Evolutionary conservation across 2,888 invertebrate species (phyloP).

Genomic region (Athripsodes cinereus): DNA sequence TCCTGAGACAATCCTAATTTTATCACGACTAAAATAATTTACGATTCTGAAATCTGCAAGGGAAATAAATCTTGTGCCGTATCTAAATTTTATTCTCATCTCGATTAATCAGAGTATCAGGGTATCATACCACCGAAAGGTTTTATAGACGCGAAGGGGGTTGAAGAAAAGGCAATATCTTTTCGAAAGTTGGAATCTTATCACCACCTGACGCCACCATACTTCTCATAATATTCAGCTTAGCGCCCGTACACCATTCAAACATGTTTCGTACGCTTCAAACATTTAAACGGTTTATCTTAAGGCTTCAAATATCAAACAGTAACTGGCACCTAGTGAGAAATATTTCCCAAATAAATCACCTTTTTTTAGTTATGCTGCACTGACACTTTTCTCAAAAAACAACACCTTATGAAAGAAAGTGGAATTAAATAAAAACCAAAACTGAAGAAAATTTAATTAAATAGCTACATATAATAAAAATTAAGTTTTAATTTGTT

Average conservation of each 20-base stretch:
- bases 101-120: constrained; percentile 9
- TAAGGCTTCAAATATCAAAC: no score
- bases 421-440: no score
- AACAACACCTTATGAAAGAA: no score
- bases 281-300: not conserved
- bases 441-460: no score
- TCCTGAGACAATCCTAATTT: no score
- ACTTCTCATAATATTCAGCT: constrained; percentile 55
- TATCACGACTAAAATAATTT: not conserved
- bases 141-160: constrained; percentile 9
- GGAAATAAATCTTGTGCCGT: not conserved
- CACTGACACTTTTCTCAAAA: no score
- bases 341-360: no score
- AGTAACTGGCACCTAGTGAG: no score
- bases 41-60: not conserved
- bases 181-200: constrained; percentile 43
- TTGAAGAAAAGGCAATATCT: constrained; percentile 20
- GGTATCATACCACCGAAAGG: constrained; percentile 8
- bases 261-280: constrained; percentile 16
- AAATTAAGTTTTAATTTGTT: no score
- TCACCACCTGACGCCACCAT: constrained; percentile 42
- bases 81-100: no score
- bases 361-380: no score
- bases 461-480: no score
- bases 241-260: constrained; percentile 34